Conservation (phyloP, 2,113 vertebrate genomes). For the Crotalus helleri region DNA sequence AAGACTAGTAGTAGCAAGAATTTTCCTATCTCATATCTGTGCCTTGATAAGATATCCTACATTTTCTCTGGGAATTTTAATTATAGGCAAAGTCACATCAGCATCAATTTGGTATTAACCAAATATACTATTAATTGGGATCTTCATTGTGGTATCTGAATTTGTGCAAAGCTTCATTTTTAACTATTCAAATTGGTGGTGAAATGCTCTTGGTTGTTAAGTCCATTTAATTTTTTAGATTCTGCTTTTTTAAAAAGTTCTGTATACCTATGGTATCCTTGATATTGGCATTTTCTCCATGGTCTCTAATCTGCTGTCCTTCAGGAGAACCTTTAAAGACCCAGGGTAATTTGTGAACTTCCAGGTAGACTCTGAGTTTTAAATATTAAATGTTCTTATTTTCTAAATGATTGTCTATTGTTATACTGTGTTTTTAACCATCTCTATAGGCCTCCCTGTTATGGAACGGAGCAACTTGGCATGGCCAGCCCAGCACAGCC, state of each 20-base stretch:
- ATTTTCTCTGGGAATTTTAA: background rate
- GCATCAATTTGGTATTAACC: background rate
- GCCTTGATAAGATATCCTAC: background rate
- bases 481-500: no score
- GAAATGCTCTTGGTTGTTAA: background rate
- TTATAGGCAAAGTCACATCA: background rate
- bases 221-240: background rate
- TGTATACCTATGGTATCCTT: background rate
- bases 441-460: background rate
- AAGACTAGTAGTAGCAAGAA: constrained; percentile 43
- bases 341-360: background rate
- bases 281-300: background rate
- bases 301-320: background rate
- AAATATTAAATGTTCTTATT: background rate
- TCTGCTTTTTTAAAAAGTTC: background rate
- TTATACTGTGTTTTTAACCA: background rate
- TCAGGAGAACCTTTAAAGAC: background rate
- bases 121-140: background rate
- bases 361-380: background rate
- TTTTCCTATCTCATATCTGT: background rate
- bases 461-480: no score
- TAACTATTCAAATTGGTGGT: background rate
- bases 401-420: background rate
- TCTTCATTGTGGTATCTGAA: background rate
- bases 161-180: background rate